Evolutionary conservation across 2,888 invertebrate genomes (phyloP).

Genomic region (Parasteatoda lunata): DNA sequence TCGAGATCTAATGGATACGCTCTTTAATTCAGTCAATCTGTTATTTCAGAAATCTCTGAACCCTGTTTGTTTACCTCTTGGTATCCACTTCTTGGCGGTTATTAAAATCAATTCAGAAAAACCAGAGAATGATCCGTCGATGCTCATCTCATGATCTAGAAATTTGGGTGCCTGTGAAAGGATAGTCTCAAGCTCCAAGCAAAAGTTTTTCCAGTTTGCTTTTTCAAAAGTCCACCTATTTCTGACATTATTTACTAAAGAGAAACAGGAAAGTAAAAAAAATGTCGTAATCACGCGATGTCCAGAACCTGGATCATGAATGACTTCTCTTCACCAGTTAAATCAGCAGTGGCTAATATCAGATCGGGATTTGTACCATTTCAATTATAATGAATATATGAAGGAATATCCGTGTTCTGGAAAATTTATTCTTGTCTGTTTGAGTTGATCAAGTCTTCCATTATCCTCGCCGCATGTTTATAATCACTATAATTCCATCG

Average conservation of each 20-base stretch:
- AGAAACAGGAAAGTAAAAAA: neutral
- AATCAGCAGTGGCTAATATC: neutral
- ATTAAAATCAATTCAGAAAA: neutral
- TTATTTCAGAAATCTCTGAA: neutral
- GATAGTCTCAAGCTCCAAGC: neutral
- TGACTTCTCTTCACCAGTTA: neutral
- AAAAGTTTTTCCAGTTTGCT: neutral
- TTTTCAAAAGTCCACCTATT: neutral
- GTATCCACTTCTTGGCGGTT: neutral
- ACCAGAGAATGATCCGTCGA: neutral
- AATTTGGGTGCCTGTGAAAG: neutral
- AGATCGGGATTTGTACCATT: neutral
- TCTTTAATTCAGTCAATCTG: neutral
- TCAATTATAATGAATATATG: neutral
- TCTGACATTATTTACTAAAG: neutral
- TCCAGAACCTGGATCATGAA: neutral
- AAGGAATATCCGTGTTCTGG: neutral
- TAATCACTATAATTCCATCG: neutral
- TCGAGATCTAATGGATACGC: neutral
- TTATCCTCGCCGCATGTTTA: neutral
- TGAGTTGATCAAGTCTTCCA: no score
- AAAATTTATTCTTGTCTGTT: neutral
- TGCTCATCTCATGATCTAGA: neutral
- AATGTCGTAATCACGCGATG: neutral
- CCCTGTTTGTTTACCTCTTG: neutral